Conservation (phyloP, 1,140 invertebrate genomes). For the Linepithema humile region DNA sequence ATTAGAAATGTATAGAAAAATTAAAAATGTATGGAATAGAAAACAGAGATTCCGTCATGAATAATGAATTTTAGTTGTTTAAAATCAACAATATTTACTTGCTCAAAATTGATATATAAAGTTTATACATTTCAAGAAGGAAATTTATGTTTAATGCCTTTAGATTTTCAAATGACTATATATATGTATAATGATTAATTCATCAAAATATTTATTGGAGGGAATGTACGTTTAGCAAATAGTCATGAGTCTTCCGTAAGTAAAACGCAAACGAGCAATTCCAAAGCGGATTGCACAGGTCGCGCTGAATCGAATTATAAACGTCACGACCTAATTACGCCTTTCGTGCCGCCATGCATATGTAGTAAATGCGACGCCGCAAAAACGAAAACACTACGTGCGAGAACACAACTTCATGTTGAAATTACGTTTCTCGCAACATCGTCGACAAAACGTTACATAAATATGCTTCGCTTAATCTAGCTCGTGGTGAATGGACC, state of each 20-base stretch:
- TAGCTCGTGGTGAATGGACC: conserved; percentile 34
- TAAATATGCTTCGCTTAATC: conserved; percentile 53
- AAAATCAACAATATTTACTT: too few species aligned
- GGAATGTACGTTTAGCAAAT: conserved; percentile 31
- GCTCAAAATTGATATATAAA: too few species aligned
- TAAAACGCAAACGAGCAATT: conserved; percentile 50
- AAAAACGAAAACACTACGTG: conserved; percentile 52
- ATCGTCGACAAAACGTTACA: conserved; percentile 52
- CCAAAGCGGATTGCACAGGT: conserved; percentile 43
- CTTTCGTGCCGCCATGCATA: conserved; percentile 51
- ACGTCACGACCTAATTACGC: conserved; percentile 56
- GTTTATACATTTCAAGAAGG: neutral
- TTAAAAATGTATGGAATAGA: too few species aligned
- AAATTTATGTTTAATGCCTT: neutral
- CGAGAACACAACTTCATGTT: conserved; percentile 31
- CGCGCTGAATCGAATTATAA: conserved; percentile 54
- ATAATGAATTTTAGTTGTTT: too few species aligned
- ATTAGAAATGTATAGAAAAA: too few species aligned
- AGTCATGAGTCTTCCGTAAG: conserved; percentile 15
- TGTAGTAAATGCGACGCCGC: conserved; percentile 41
- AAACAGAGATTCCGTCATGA: too few species aligned
- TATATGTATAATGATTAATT: neutral
- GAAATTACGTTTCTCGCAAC: conserved; percentile 54
- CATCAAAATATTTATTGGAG: conserved; percentile 30
- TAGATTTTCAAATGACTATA: neutral